Evolutionary conservation across 2,113 vertebrate species (phyloP).

Genomic region (Festucalex cinctus): DNA sequence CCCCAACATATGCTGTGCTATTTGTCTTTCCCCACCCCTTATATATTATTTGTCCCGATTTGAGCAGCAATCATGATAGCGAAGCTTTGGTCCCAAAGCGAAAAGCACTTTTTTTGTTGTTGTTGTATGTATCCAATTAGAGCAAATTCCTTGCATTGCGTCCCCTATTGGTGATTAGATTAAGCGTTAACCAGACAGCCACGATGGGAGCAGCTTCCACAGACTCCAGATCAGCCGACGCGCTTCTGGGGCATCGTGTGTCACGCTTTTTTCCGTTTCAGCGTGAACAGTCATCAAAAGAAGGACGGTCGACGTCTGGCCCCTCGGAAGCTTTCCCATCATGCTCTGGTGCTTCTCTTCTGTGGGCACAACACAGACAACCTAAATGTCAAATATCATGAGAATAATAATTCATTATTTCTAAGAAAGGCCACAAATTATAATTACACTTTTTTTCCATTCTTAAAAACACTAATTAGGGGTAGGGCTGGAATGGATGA

Average conservation of each 20-base stretch:
- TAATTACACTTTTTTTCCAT: too few relatives aligned
- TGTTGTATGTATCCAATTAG: not conserved
- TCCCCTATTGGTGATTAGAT: not conserved
- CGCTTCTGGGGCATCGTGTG: constrained; percentile 44
- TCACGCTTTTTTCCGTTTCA: constrained; percentile 40
- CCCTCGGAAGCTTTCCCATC: constrained; percentile 21
- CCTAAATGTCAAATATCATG: not conserved
- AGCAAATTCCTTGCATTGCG: not conserved
- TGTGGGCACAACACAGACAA: constrained; percentile 10
- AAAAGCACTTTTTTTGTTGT: not conserved
- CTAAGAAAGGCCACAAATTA: too few relatives aligned
- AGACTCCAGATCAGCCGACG: constrained; percentile 27
- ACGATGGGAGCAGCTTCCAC: constrained; percentile 20
- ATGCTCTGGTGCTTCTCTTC: not conserved
- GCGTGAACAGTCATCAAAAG: constrained; percentile 56
- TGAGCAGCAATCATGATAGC: not conserved
- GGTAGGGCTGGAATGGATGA: too few relatives aligned
- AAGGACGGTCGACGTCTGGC: constrained; percentile 28
- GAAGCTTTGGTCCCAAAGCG: not conserved
- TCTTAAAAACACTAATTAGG: too few relatives aligned
- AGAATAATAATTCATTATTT: too few relatives aligned
- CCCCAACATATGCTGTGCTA: not conserved
- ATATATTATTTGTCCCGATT: not conserved
- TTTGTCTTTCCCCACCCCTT: not conserved
- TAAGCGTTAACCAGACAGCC: not conserved